Evolutionary conservation across 2,797 vertebrate genomes (phyloP).

Genomic region (Coendou prehensilis): DNA sequence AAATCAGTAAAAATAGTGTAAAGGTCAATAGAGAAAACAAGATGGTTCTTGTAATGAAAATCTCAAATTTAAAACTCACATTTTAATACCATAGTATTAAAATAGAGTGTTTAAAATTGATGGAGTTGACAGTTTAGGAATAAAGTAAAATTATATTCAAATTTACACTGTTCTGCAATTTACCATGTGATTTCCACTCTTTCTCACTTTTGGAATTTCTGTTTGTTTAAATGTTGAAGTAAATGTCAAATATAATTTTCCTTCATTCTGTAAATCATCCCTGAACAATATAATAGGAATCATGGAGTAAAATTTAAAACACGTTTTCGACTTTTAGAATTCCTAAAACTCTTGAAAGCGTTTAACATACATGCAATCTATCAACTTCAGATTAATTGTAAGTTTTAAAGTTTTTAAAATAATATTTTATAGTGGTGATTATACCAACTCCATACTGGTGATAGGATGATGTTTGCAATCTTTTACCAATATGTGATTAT

Average conservation of each 20-base stretch:
- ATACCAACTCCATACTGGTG: not conserved
- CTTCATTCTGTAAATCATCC: not conserved
- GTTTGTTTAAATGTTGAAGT: conserved; percentile 16
- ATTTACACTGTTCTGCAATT: conserved; percentile 28
- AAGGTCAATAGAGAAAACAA: conserved; percentile 41
- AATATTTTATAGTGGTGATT: conserved; percentile 18
- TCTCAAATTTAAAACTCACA: not conserved
- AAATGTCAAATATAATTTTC: not conserved
- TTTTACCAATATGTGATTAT: not conserved
- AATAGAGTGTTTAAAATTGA: conserved; percentile 17
- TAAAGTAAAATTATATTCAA: conserved; percentile 36
- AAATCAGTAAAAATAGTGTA: conserved; percentile 9
- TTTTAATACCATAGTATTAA: not conserved
- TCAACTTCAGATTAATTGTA: conserved; percentile 1
- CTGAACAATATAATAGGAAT: not conserved
- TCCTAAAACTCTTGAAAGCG: not conserved
- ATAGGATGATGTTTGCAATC: not conserved
- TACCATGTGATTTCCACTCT: not conserved
- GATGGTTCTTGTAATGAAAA: conserved; percentile 9
- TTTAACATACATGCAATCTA: not conserved
- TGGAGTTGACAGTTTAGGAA: not conserved
- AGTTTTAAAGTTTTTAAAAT: not conserved
- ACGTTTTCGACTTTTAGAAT: not conserved
- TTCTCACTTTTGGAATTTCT: not conserved
- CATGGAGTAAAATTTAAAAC: not conserved